These are phyloP conservation scores for Rhynchomys soricoides DNA, from an alignment of 2,113 vertebrate species.

Conservation along the genomic window DNA sequence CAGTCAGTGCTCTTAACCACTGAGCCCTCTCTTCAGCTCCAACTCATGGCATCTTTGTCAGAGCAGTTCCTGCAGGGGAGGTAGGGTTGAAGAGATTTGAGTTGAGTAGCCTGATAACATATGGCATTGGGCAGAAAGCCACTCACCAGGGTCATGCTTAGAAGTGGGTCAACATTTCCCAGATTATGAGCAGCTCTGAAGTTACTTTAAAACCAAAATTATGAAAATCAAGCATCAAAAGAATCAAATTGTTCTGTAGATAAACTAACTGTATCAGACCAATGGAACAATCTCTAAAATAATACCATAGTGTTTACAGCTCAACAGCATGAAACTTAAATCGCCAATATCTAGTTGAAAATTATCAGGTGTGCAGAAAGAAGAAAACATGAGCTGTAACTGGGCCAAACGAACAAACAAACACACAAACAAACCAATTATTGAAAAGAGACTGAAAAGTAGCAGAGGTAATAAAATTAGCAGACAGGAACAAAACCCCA, in stretches of 20 bases:
- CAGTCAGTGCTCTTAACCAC: too few relatives aligned
- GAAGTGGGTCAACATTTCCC: background rate
- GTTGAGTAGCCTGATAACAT: background rate
- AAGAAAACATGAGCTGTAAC: background rate
- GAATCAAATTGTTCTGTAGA: background rate
- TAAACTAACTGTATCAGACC: background rate
- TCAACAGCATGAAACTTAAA: background rate
- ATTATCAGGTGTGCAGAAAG: background rate
- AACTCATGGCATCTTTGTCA: background rate
- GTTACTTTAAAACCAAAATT: background rate
- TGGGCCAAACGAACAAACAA: background rate
- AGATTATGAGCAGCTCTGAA: background rate
- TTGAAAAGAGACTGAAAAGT: background rate
- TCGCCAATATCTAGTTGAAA: background rate
- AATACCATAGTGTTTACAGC: background rate
- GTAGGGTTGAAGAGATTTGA: too few relatives aligned
- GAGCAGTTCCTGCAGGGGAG: background rate
- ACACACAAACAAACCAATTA: background rate
- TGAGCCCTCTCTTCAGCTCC: too few relatives aligned
- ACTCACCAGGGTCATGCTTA: background rate
- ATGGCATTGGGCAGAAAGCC: background rate
- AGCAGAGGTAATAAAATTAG: background rate
- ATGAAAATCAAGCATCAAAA: background rate
- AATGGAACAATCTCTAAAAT: background rate
- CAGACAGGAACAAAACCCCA: background rate